Evolutionary conservation across 2,797 vertebrate species (phyloP).

Genomic region (Dromococcyx pavoninus): DNA sequence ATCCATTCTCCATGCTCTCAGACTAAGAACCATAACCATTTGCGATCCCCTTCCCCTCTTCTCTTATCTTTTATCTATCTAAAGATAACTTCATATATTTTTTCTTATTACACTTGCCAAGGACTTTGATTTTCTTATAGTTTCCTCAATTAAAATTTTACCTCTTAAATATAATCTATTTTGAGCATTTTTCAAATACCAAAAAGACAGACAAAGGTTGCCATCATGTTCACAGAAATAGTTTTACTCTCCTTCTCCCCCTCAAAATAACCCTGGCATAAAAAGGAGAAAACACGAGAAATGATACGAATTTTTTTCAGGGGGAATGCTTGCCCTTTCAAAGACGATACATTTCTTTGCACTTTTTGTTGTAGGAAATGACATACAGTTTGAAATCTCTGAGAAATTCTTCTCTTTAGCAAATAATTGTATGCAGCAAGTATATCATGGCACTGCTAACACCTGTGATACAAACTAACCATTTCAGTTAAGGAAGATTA

Average conservation of each 20-base stretch:
- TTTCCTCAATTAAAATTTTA: slow-evolving; percentile 50
- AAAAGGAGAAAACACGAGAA: slow-evolving; percentile 48
- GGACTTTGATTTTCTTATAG: slow-evolving; percentile 19
- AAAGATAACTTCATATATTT: background rate
- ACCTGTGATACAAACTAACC: background rate
- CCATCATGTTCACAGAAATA: slow-evolving; percentile 29
- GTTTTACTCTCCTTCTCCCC: background rate
- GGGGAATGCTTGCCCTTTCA: slow-evolving; percentile 50
- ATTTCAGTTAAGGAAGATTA: background rate
- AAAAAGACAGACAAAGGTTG: slow-evolving; percentile 1
- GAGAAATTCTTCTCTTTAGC: slow-evolving; percentile 50
- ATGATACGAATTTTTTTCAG: slow-evolving; percentile 36
- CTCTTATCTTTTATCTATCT: background rate
- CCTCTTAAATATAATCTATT: slow-evolving; percentile 27
- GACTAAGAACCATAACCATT: background rate
- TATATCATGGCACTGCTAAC: slow-evolving; percentile 18
- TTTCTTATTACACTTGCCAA: background rate
- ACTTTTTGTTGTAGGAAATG: slow-evolving; percentile 46
- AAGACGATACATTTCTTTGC: slow-evolving; percentile 33
- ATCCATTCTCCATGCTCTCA: background rate
- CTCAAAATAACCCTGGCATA: slow-evolving; percentile 46
- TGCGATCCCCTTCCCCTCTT: background rate
- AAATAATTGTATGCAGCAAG: slow-evolving; percentile 13
- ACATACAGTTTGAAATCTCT: slow-evolving; percentile 32
- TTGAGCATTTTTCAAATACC: background rate